Conservation (phyloP, 2,797 vertebrate genomes). For the Trematomus bernacchii region DNA sequence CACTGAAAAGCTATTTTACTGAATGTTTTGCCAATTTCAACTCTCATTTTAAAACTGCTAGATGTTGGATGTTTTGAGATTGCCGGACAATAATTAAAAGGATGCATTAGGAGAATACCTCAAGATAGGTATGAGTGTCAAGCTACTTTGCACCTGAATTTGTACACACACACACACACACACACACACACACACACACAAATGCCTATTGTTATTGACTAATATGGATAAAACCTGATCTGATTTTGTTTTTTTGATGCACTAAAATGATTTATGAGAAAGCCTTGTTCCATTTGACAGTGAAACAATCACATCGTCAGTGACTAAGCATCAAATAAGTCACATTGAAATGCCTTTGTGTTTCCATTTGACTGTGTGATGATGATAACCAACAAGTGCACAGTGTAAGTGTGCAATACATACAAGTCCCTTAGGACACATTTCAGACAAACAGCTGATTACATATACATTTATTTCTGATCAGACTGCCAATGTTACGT, state of each 20-base stretch:
- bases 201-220: neutral
- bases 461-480: neutral
- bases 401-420: neutral
- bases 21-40: constrained; percentile 19
- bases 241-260: neutral
- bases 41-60: neutral
- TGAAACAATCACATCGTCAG: neutral
- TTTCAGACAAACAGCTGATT: neutral
- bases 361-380: neutral
- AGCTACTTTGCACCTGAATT: constrained; percentile 6
- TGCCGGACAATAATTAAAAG: constrained; percentile 1
- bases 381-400: neutral
- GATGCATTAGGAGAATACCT: constrained; percentile 1
- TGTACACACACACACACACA: neutral
- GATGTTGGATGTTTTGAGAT: constrained; percentile 9
- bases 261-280: neutral
- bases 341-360: neutral
- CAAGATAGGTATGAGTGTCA: neutral
- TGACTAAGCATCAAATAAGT: too few species aligned
- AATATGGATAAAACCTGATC: neutral
- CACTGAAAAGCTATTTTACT: neutral
- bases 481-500: too few species aligned
- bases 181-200: neutral
- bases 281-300: neutral
- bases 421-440: neutral